Percentiles rank a stretch among this genome's conserved stretches.
phyloP scores from a whole-genome alignment of 2,113 vertebrate genomes.

The Gnathonemus echidnorhynchus region DNA sequence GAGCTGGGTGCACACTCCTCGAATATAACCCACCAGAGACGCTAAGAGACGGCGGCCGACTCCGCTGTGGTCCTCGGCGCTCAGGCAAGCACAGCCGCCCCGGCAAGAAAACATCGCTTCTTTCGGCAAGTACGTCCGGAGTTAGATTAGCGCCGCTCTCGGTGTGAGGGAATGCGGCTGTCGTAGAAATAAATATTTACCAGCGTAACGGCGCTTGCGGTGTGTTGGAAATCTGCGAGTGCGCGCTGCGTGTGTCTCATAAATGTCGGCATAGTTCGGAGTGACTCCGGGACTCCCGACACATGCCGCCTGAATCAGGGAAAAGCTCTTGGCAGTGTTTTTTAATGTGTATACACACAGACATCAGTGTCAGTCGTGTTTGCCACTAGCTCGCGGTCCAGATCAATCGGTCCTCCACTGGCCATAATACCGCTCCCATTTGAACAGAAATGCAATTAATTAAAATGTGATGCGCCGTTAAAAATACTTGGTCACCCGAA shows the following conservation, averaged over 20 bases:
- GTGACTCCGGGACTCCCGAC: neutral
- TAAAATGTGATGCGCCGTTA: neutral
- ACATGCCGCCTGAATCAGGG: neutral
- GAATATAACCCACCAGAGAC: slow-evolving; percentile 14
- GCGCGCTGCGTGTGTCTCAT: neutral
- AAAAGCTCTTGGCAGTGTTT: neutral
- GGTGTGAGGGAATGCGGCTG: slow-evolving; percentile 20
- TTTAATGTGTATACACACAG: neutral
- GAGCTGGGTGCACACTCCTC: slow-evolving; percentile 18
- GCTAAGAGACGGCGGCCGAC: slow-evolving; percentile 14
- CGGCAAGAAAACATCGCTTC: slow-evolving; percentile 9
- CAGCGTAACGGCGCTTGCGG: neutral
- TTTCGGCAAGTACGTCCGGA: slow-evolving; percentile 20
- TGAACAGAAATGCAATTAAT: neutral
- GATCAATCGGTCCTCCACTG: neutral
- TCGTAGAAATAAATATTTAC: slow-evolving; percentile 25
- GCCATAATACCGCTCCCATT: neutral
- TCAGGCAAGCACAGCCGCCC: slow-evolving; percentile 18
- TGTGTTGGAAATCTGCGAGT: neutral
- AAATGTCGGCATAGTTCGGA: neutral
- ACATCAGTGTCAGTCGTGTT: neutral
- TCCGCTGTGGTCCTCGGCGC: slow-evolving; percentile 1
- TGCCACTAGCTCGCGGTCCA: neutral
- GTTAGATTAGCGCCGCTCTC: neutral
- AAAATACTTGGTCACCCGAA: neutral